A percentile compares a stretch with the other conserved stretches of the same genome.
phyloP scores from a whole-genome alignment of 2,888 invertebrate genomes.

The Conus canariensis region DNA sequence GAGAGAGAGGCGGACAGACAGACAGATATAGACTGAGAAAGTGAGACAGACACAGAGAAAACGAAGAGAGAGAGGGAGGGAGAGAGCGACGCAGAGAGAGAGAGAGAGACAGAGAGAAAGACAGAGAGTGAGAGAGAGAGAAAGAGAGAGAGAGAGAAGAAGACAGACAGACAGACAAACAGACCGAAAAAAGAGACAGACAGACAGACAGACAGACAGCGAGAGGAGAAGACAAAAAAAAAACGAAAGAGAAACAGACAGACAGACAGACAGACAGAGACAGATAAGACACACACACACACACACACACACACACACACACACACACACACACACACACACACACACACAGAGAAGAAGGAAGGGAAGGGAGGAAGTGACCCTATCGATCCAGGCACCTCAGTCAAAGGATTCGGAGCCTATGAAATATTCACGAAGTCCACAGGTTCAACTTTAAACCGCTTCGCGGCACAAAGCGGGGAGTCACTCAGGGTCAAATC shows the following conservation, averaged over 20 bases:
- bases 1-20: not conserved
- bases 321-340: conserved; percentile 11
- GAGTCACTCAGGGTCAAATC: too few relatives aligned
- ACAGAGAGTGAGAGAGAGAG: not conserved
- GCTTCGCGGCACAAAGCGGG: too few relatives aligned
- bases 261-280: not conserved
- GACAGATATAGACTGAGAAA: not conserved
- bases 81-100: not conserved
- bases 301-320: not conserved
- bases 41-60: not conserved
- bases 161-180: not conserved
- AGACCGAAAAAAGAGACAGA: not conserved
- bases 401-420: too few relatives aligned
- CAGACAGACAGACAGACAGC: not conserved
- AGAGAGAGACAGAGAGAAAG: not conserved
- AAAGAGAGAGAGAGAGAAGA: not conserved
- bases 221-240: not conserved
- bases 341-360: not conserved
- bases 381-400: too few relatives aligned
- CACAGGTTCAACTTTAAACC: too few relatives aligned
- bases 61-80: not conserved
- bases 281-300: not conserved
- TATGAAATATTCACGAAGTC: too few relatives aligned
- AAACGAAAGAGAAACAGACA: not conserved
- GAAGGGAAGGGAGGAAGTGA: not conserved